Percentiles rank a stretch among this genome's conserved stretches.
These are phyloP conservation scores for Araneus ventricosus DNA, from an alignment of 1,140 invertebrate genomes.

Conservation along the genomic window DNA sequence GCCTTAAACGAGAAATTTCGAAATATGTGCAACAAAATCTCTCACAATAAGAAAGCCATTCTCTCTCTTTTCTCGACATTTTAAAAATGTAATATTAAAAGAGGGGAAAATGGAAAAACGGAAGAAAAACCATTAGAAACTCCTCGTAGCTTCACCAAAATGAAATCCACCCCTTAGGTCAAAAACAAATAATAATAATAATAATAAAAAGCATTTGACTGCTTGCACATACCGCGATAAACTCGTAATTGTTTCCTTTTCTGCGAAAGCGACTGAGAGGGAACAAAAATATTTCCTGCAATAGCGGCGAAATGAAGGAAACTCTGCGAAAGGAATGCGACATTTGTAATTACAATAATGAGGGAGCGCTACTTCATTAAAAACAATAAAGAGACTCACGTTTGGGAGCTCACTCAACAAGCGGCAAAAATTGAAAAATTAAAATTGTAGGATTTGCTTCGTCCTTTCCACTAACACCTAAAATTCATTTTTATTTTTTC, in stretches of 20 bases:
- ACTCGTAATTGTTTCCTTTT: background rate
- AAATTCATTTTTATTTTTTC: background rate
- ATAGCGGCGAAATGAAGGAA: conserved; percentile 8
- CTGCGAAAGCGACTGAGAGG: background rate
- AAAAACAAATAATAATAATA: too few species aligned
- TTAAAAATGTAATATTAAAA: background rate
- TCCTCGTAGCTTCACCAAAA: background rate
- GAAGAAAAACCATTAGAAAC: background rate
- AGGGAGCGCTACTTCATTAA: conserved; percentile 33
- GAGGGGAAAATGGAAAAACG: background rate
- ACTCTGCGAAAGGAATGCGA: background rate
- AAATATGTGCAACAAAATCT: background rate
- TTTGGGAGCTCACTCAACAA: background rate
- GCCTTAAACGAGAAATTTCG: background rate
- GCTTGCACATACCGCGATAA: background rate
- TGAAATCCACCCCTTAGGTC: background rate
- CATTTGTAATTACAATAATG: conserved; percentile 39
- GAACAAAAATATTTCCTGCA: conserved; percentile 11
- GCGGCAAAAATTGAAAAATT: conserved; percentile 3
- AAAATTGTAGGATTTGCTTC: background rate
- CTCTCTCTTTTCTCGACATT: background rate
- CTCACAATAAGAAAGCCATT: background rate
- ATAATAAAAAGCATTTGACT: background rate
- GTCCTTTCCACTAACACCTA: background rate
- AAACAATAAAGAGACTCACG: background rate